Evolutionary conservation across 2,113 vertebrate genomes (phyloP), one percentile per base, ranked within the genome.

Genomic region (Ondatra zibethicus): DNA sequence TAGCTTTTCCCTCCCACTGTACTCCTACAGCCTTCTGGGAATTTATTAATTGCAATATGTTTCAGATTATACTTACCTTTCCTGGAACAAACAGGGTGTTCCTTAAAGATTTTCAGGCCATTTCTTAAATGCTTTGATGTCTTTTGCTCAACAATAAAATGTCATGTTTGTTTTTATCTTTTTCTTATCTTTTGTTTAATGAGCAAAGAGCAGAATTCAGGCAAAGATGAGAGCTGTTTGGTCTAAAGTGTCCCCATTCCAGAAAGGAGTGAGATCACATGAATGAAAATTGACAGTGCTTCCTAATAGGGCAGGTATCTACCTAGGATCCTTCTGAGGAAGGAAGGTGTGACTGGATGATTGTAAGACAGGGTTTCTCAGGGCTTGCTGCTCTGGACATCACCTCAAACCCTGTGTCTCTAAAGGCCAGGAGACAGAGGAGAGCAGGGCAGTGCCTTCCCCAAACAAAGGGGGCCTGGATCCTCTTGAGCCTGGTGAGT

Each of bases 131-230:
- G 42, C 7, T 47, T 92, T 90, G 70, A 36, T 10, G 5, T 93
- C 81, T 97, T 68, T 1, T 80, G 52, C 39, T 39, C 21, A 50
- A 58, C 31, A 77, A 33, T 63, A 45, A 91, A 75, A 92, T 87
- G 36, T 52, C 11, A 78, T 86, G 33, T 61, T 86, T 84, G 61
- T 65, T 70, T 65, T 97, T 92, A 17, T 76, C 2, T 77, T 93
- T 89, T 58, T 23, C 61, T 63, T 52, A 68, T 75, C 45, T 11
- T 88, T 77, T 86, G 68, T 27, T 84, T 84, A 75, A 13, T 58
- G 75, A 96, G 21, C 33, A 72, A 73, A 93, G 47, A 82, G 8
- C 42, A 61, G 39, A 86, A 86, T 73, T 29, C 55, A 45, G 55
- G 61, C 27, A 42, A 92, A 45, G 47, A 58, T 47, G 31, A 42